Evolutionary conservation across 2,113 vertebrate species (phyloP), one percentile per base, ranked within the genome.

Genomic region (Apus apus): DNA sequence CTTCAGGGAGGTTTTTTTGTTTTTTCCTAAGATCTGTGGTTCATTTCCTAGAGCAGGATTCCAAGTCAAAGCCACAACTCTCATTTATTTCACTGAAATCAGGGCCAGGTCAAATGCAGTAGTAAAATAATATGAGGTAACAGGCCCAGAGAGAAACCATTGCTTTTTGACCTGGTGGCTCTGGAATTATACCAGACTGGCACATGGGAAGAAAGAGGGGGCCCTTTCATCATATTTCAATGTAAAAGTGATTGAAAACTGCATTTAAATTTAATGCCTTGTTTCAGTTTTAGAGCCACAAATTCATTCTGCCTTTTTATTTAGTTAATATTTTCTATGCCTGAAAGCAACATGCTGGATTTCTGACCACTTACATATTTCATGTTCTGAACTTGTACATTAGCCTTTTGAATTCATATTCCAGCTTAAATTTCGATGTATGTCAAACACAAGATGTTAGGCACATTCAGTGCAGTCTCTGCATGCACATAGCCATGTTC

Each of bases 401-500:
- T 67, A 90, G 83, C 51, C 40, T 90, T 95, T 80, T 80, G 51
- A 90, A 85, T 83, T 93, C 67, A 57, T 46, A 92, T 57, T 86
- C 53, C 72, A 77, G 15, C 68, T 65, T 74, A 74, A 94, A 90
- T 80, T 93, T 92, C 1, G 0, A 56, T 71, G 38, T 27, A 74
- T 57, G 79, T 73, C 91, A 95, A 91, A 88, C 79, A 96, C 72
- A 96, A 95, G 87, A 87, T 77, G 72, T 88, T 76, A 88, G 34
- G 67, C 72, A 91, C 62, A 64, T 36, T 95, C 38, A 71, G 0
- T 36, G 66, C 40, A 67, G 57, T 61, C 38, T 81, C 72, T 60
- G 48, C 67, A 62, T 40, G 43, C 58, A 83, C 65, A 66, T 9
- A 91, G 27, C 68, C 64, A 32, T 83, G 32, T 83, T 96, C 93